Evolutionary conservation across 2,113 vertebrate genomes (phyloP).

Genomic region (Progne subis): DNA sequence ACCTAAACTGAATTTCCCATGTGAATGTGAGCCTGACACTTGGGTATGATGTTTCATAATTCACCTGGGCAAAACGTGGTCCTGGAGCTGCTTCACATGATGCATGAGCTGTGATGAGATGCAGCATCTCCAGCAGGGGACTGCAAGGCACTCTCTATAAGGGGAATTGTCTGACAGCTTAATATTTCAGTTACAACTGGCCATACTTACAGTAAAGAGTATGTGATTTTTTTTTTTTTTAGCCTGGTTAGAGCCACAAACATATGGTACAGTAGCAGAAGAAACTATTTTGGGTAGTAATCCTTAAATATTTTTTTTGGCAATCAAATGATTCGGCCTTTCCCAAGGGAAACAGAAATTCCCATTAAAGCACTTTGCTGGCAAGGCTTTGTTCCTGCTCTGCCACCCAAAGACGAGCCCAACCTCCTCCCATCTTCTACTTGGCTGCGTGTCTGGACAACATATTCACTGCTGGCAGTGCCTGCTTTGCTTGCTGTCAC

Average conservation of each 20-base stretch:
- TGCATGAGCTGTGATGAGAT: neutral
- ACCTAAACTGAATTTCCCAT: neutral
- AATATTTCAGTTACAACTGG: conserved; percentile 32
- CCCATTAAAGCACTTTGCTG: neutral
- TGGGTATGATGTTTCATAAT: neutral
- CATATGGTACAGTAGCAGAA: conserved; percentile 13
- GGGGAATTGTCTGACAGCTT: conserved; percentile 43
- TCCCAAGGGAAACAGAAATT: neutral
- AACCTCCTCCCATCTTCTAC: neutral
- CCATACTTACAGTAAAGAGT: neutral
- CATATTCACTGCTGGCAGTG: neutral
- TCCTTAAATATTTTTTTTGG: conserved; percentile 32
- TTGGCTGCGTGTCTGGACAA: neutral
- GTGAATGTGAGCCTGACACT: neutral
- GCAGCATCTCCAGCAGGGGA: neutral
- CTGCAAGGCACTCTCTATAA: neutral
- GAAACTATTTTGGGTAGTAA: conserved; percentile 41
- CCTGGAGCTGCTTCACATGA: neutral
- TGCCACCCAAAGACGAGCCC: neutral
- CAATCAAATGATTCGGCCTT: neutral
- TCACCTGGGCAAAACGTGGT: neutral
- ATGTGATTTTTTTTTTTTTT: neutral
- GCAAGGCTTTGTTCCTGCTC: neutral
- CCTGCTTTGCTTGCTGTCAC: neutral
- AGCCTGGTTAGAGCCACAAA: neutral